phyloP scores from a whole-genome alignment of 1,140 invertebrate species.

The Zaprionus kolodkinae region DNA sequence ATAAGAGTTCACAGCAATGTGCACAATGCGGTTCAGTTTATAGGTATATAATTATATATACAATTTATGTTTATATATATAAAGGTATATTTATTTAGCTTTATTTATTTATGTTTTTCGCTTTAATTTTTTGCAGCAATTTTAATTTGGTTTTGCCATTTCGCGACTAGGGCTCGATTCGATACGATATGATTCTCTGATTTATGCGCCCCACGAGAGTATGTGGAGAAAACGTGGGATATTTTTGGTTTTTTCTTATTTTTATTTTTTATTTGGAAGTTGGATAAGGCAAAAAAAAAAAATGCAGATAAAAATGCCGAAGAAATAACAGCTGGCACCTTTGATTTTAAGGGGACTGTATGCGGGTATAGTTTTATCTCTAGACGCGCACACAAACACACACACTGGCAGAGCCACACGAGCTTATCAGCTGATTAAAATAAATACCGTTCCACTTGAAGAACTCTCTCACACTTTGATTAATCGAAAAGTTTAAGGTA shows the following conservation, averaged over 20 bases:
- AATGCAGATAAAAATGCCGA: background rate
- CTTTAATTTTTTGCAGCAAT: slow-evolving; percentile 2
- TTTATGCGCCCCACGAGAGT: slow-evolving; percentile 3
- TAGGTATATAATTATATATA: slow-evolving; percentile 53
- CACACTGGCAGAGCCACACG: background rate
- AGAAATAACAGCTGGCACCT: slow-evolving; percentile 13
- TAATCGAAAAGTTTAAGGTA: background rate
- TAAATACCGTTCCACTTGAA: slow-evolving; percentile 34
- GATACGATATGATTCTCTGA: slow-evolving; percentile 13
- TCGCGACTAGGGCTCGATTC: background rate
- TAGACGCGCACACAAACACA: slow-evolving; percentile 1
- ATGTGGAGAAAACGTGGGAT: background rate
- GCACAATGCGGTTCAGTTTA: slow-evolving; percentile 41
- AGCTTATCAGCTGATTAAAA: slow-evolving; percentile 62
- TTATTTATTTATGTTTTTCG: slow-evolving; percentile 23
- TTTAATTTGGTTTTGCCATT: slow-evolving; percentile 5
- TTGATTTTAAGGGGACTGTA: background rate
- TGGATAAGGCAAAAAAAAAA: background rate
- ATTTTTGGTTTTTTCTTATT: slow-evolving; percentile 10
- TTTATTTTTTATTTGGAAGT: slow-evolving; percentile 13
- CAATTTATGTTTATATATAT: background rate
- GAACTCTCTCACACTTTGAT: slow-evolving; percentile 21
- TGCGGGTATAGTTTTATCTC: slow-evolving; percentile 35
- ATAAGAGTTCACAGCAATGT: background rate
- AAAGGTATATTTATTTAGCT: slow-evolving; percentile 24